Base-by-base conservation (phyloP, 2,797 vertebrate genomes). In the Micromesistius poutassou region DNA sequence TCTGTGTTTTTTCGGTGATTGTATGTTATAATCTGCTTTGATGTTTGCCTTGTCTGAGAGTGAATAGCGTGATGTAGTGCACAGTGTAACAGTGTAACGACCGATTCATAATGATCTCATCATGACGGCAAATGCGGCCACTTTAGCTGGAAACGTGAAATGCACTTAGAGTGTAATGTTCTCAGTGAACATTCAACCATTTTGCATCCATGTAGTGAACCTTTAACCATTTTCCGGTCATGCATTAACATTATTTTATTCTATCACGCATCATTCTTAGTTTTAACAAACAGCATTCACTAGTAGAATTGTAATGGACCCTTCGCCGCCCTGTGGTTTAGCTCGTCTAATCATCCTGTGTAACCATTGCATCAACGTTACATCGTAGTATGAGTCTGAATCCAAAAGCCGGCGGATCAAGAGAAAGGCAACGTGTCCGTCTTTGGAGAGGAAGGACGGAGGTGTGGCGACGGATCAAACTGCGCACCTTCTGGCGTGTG, bases 1-100 rank as follows among this genome's bases (percentile, higher is more conserved):
- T 88, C 85, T 82, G 78, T 71, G 40, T 85, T 87, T 85, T 87
- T 87, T 82, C 77, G 86, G 77, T 87, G 86, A 92, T 85, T 90
- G 77, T 73, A 83, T 81, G 82, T 86, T 85, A 84, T 72, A 71
- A 77, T 81, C 77, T 81, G 77, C 80, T 86, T 86, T 87, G 78
- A 83, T 85, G 80, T 80, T 77, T 82, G 75, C n/a, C 25, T 4
- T 16, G 14, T 76, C 82, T 76, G 16, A 14, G 16, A 46, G 42
- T 46, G 42, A 46, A 46, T 19, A n/a, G 50, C 7, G 16, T 55
- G 19, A 55, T 55, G 50, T n/a, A 55, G 50, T 55, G 50, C 5
- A 55, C 19, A 6, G 50, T n/a, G 50, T 55, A 55, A 46, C 19
- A 55, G 50, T 55, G 50, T 55, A n/a, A 55, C 16, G 16, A 55